Evolutionary conservation across 2,113 vertebrate species (phyloP), one percentile per base, ranked within the genome.

Genomic region (Tretioscincus oriximinensis): DNA sequence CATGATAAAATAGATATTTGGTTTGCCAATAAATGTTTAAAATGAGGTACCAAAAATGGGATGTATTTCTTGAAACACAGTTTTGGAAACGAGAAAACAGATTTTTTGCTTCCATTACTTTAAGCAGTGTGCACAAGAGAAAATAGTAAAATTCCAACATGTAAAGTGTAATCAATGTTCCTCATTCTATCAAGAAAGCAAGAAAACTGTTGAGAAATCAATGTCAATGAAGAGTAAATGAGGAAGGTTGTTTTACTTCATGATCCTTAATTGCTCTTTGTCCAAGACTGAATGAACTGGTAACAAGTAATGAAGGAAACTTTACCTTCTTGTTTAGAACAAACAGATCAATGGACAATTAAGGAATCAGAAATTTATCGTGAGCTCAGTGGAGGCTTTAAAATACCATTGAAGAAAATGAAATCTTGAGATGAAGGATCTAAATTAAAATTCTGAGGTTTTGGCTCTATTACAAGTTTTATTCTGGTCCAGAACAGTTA

Each of bases 271-370:
- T 81, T 0, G 0, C 67, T 47, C 60, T 76, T 80, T 1, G 1
- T 90, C 0, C 0, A 68, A 29, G 29, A 84, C 64, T 71, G 84
- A 89, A 77, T 9, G 79, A 90, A 89, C 84, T 0, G 0, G 31
- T 85, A 80, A 70, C 84, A 84, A 85, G 71, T 72, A 88, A 87
- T 61, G 73, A 64, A 61, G 71, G 68, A 85, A 64, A 85, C 51
- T 88, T 77, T 81, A 81, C 61, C 54, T 71, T 83, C 85, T 58
- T 12, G 3, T 84, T 65, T 81, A 82, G 87, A 88, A 89, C 81
- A 85, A 58, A 90, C 88, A 84, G 87, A 91, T 90, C 92, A 87
- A 84, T 87, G 90, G 84, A 86, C 16, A 5, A 88, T 90, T 86
- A 90, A 61, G 31, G 68, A 77, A 77, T 81, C 78, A 77, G 51